phyloP scores from a whole-genome alignment of 2,888 invertebrate species.

The Junonia oenone region DNA sequence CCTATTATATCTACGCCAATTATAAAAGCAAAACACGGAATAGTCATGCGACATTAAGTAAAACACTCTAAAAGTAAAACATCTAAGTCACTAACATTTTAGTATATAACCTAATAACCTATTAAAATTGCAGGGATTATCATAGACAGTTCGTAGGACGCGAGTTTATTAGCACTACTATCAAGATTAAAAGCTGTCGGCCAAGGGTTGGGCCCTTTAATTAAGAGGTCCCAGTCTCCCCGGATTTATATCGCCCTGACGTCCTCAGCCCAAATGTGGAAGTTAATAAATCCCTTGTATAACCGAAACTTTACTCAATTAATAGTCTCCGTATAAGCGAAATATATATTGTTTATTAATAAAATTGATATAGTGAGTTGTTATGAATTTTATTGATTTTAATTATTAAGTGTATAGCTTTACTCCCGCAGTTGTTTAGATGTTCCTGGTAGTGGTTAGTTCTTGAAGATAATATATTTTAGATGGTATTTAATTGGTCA shows the following conservation, averaged over 20 bases:
- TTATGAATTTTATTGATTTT: background rate
- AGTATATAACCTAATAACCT: background rate
- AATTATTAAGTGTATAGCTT: background rate
- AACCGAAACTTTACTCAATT: conserved; percentile 14
- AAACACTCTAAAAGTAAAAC: too few relatives aligned
- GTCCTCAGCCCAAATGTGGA: conserved; percentile 38
- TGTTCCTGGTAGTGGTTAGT: too few relatives aligned
- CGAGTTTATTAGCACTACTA: conserved; percentile 51
- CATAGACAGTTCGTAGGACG: conserved; percentile 35
- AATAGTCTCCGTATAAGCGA: conserved; percentile 8
- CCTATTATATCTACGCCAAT: too few relatives aligned
- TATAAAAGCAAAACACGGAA: too few relatives aligned
- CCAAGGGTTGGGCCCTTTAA: conserved; percentile 53
- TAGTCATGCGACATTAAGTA: too few relatives aligned
- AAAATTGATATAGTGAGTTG: background rate
- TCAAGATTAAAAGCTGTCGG: conserved; percentile 57
- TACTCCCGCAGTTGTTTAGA: too few relatives aligned
- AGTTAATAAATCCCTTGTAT: conserved; percentile 21
- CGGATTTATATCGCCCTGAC: conserved; percentile 52
- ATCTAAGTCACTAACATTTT: background rate
- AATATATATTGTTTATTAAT: background rate
- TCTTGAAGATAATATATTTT: too few relatives aligned
- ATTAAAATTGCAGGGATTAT: conserved; percentile 10
- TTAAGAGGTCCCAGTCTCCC: conserved; percentile 52
- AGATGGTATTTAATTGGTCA: too few relatives aligned